Conservation (phyloP, 2,113 vertebrate species). For the Hyperoodon ampullatus region DNA sequence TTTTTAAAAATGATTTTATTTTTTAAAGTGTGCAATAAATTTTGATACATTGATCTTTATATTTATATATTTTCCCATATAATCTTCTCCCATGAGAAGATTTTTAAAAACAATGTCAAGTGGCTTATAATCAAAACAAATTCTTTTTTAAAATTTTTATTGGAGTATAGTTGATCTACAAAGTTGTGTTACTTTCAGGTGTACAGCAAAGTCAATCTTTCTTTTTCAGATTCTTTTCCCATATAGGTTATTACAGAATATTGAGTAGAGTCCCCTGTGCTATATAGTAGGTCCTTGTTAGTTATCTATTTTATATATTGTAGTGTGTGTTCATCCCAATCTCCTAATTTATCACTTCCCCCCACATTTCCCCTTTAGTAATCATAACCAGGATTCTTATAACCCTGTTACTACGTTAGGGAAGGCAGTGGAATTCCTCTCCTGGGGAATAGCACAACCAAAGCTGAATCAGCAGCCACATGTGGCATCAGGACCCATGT, state of each 20-base stretch:
- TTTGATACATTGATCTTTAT: slow-evolving; percentile 84
- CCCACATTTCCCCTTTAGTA: not conserved
- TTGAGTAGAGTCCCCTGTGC: no score
- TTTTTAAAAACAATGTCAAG: slow-evolving; percentile 78
- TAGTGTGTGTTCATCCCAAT: not conserved
- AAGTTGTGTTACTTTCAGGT: not conserved
- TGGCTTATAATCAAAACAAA: slow-evolving; percentile 76
- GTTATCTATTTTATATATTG: not conserved
- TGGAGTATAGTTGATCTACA: not conserved
- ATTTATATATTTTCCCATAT: slow-evolving; percentile 82
- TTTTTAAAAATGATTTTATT: slow-evolving; percentile 74
- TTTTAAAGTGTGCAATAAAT: slow-evolving; percentile 82
- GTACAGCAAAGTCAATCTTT: not conserved
- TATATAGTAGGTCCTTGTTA: not conserved
- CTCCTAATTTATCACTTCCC: not conserved
- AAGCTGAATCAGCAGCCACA: not conserved
- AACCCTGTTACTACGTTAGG: not conserved
- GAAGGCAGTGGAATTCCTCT: not conserved
- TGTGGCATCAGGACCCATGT: not conserved
- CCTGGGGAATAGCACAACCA: not conserved
- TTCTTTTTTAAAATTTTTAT: slow-evolving; percentile 55
- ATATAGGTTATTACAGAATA: not conserved
- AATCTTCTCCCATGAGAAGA: not conserved
- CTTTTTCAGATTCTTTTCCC: not conserved
- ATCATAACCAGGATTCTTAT: not conserved